Evolutionary conservation across 92 coral and sea anemone species (phyloP).

Genomic region (Diadumene lineata): DNA sequence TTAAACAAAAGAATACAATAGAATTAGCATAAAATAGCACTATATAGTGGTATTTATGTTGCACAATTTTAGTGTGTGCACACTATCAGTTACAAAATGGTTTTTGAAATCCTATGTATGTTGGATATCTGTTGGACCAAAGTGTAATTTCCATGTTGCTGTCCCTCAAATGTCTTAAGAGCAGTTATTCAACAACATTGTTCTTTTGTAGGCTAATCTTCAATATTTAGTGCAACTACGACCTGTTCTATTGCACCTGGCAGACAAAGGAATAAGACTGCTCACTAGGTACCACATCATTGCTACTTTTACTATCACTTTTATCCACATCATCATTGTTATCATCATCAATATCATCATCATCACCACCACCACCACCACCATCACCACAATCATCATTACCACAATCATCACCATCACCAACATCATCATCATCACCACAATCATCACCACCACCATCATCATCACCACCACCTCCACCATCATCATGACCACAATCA

Average conservation of each 20-base stretch:
- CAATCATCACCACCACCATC: not conserved
- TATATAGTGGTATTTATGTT: no score
- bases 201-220: conserved; percentile 77
- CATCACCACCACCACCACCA: not conserved
- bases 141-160: no score
- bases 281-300: conserved; percentile 66
- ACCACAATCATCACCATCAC: not conserved
- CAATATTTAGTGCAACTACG: conserved; percentile 90
- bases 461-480: not conserved
- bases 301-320: not conserved
- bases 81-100: no score
- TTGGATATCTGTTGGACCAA: no score
- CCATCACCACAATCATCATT: not conserved
- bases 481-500: not conserved
- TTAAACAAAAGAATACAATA: no score
- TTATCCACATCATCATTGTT: not conserved
- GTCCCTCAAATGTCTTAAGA: no score
- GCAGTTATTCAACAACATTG: not conserved
- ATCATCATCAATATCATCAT: not conserved
- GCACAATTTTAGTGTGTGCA: no score
- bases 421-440: not conserved
- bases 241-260: conserved; percentile 89
- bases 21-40: no score
- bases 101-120: no score
- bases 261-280: conserved; percentile 89